Evolutionary conservation across 1,140 invertebrate genomes (phyloP), one percentile per base, ranked within the genome.

Genomic region (Drosophila tani): DNA sequence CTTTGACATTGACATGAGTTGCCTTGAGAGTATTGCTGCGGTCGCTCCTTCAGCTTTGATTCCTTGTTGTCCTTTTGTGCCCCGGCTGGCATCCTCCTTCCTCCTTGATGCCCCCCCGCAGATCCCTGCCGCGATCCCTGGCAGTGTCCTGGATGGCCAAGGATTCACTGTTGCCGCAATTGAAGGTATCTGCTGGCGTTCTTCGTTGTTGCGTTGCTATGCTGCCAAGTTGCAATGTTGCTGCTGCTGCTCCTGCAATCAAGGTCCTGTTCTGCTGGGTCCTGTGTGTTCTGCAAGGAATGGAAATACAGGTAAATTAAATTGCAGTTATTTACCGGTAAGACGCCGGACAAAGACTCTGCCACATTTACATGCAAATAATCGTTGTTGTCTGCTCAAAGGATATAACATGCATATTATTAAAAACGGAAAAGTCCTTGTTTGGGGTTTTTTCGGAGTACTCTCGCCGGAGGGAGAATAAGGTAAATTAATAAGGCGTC

Each of bases 131-230:
- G 55, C 81, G 35, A 84, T 86, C 47, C 69, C 57, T 27, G 63
- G 11, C 62, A 67, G 62, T 38, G 29, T 29, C 50, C 50, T 70
- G 49, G 50, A 38, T 74, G 65, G 64, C 64, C 68, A 77, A 70
- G 66, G 73, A 82, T 67, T 71, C 78, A 79, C 79, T 86, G 29
- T 74, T 69, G 74, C 78, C 82, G 75, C 81, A 84, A 68, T 73
- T 76, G 64, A 75, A 91, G 81, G 77, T 88, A 91, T 91, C 40
- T 73, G 78, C 40, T 73, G 84, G 84, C 88, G 84, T 91, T 91
- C 84, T 91, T 91, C 84, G 88, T 91, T 88, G 84, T 88, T 79
- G 66, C 70, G 78, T 81, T 84, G 81, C 73, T 69, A 69, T 64
- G 66, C 63, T 65, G 60, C 46, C 8, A 35, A 53, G 59, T 24